phyloP scores from a whole-genome alignment of 2,113 vertebrate species.

The Bufo bufo region DNA sequence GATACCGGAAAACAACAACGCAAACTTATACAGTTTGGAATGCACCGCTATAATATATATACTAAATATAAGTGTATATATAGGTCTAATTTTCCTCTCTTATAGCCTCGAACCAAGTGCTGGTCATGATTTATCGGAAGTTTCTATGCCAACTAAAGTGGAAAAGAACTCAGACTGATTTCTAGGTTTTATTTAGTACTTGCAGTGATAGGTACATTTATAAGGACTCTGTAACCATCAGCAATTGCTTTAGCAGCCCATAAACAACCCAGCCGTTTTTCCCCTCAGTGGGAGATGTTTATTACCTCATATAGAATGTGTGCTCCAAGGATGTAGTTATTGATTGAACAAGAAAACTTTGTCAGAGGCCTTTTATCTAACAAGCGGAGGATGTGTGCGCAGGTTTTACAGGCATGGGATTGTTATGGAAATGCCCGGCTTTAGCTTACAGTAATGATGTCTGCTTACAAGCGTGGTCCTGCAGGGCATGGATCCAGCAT shows the following conservation, averaged over 20 bases:
- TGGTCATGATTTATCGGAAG: conserved; percentile 39
- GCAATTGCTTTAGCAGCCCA: conserved; percentile 61
- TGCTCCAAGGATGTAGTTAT: conserved; percentile 65
- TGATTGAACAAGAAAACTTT: conserved; percentile 70
- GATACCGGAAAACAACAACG: too few species aligned
- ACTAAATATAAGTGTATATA: not conserved
- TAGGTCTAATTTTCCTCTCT: not conserved
- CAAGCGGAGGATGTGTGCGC: conserved; percentile 60
- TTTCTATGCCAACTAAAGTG: conserved; percentile 58
- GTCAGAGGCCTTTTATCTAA: conserved; percentile 63
- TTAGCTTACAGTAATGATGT: conserved; percentile 7
- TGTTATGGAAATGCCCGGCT: conserved; percentile 10
- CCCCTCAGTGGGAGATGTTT: conserved; percentile 66
- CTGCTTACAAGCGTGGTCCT: not conserved
- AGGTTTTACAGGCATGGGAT: conserved; percentile 1
- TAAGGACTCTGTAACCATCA: conserved; percentile 62
- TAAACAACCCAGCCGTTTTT: conserved; percentile 62
- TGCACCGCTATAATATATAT: not conserved
- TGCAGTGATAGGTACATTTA: conserved; percentile 59
- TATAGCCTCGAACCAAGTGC: conserved; percentile 44
- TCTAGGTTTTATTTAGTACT: conserved; percentile 62
- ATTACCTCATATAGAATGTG: conserved; percentile 66
- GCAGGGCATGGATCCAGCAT: not conserved
- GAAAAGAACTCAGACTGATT: conserved; percentile 49
- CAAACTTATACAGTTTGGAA: too few species aligned